phyloP scores from a whole-genome alignment of 2,113 vertebrate species.

The Dromaius novaehollandiae region DNA sequence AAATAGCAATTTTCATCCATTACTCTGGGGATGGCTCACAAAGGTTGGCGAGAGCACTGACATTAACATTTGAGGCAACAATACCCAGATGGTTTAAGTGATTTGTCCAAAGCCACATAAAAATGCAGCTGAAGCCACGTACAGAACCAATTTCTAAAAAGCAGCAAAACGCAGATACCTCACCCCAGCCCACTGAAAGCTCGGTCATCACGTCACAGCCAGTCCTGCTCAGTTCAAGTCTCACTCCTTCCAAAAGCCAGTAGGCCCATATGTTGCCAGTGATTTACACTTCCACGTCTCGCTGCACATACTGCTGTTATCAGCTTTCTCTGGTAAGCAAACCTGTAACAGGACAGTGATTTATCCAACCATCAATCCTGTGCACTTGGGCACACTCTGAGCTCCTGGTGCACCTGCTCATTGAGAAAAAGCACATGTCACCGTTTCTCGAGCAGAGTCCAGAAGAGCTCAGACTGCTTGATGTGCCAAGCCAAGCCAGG shows the following conservation, averaged over 20 bases:
- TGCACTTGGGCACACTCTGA: fast-evolving
- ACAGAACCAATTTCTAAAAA: not conserved
- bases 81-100: conserved; percentile 15
- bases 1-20: conserved; percentile 42
- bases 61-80: conserved; percentile 31
- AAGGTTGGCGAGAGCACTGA: not conserved
- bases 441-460: not conserved
- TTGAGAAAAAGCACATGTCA: not conserved
- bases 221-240: not conserved
- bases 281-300: not conserved
- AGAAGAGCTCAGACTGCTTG: not conserved
- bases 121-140: conserved; percentile 20
- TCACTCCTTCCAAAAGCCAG: not conserved
- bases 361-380: conserved; percentile 28
- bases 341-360: not conserved
- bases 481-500: not conserved
- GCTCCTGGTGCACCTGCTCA: not conserved
- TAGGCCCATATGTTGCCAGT: not conserved
- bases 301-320: not conserved
- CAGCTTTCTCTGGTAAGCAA: not conserved
- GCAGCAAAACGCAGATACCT: not conserved
- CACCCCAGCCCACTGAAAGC: not conserved
- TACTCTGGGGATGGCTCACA: not conserved
- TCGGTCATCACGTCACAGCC: not conserved
- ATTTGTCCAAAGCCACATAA: conserved; percentile 26